Evolutionary conservation across 2,888 invertebrate species (phyloP).

Genomic region (Tachystola acroxantha): DNA sequence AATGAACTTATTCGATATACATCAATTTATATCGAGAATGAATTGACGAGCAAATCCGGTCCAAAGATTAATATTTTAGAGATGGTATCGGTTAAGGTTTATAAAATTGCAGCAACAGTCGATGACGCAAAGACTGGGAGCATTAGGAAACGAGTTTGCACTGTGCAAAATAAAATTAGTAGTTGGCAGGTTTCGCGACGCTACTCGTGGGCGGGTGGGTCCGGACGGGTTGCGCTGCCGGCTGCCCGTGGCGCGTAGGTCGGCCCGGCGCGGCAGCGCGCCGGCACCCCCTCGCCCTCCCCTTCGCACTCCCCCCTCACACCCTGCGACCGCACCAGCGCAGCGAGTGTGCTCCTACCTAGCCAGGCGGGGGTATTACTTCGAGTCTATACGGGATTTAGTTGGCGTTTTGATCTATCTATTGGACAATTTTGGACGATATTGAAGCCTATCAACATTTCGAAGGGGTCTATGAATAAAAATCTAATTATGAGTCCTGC

Average conservation of each 20-base stretch:
- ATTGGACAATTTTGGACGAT: too few species aligned
- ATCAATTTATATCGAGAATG: not conserved
- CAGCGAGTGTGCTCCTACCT: too few species aligned
- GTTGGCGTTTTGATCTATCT: too few species aligned
- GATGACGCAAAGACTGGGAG: constrained; percentile 32
- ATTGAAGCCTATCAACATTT: too few species aligned
- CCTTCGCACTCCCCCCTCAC: constrained; percentile 1
- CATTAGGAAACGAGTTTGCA: constrained; percentile 58
- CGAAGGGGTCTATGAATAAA: too few species aligned
- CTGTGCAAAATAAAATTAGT: constrained; percentile 60
- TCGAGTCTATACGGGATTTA: too few species aligned
- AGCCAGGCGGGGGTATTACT: too few species aligned
- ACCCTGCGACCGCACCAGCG: not conserved
- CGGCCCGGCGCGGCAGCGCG: constrained; percentile 23
- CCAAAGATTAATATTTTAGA: constrained; percentile 1
- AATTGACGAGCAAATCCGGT: constrained; percentile 1
- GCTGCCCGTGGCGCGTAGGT: constrained; percentile 24
- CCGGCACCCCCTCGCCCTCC: constrained; percentile 23
- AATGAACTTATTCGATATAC: not conserved
- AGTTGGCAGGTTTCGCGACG: constrained; percentile 59
- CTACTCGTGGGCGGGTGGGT: constrained; percentile 50
- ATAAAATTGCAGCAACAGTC: constrained; percentile 12
- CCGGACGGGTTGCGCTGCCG: constrained; percentile 14
- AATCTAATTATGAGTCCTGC: too few species aligned
- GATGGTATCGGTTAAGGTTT: constrained; percentile 9